Evolutionary conservation across 1,140 invertebrate species (phyloP), one percentile per base, ranked within the genome.

Genomic region (Hydropsyche tenuis): DNA sequence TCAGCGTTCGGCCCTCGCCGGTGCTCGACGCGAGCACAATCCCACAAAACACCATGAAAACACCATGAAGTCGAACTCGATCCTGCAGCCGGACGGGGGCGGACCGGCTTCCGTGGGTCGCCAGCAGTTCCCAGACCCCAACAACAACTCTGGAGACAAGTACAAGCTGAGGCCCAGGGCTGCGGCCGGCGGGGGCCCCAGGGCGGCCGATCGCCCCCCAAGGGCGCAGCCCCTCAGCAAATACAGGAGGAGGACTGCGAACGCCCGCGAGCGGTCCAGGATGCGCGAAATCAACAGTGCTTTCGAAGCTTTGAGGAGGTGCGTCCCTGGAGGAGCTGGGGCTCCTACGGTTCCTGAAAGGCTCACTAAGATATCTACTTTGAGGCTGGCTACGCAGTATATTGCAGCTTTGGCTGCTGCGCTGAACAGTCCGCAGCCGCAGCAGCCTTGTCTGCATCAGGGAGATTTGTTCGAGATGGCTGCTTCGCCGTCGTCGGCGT

Each of bases 201-300:
- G 45, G 2, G 82, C 81, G 73, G 80, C 82, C 79, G 80, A 81
- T 74, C 80, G 81, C 72, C 77, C 82, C 48, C 80, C 82, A 64
- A 81, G 84, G 51, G 77, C 81, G 43, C 81, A 94, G 7, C 94
- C 94, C 0, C 85, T 96, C 71, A 94, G 93, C 85, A 96, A 96
- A 82, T 96, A 96, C 83, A 84, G 94, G 16, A 86, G 94, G 74
- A 93, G 93, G 85, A 95, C 94, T 1, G 94, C 94, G 0, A 96
- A 96, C 85, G 93, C 94, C 0, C 82, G 94, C 1, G 94, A 96
- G 82, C 81, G 94, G 25, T 90, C 88, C 66, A 85, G 94, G 51
- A 96, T 96, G 94, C 85, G 91, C 66, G 94, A 96, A 81, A 96
- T 96, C 75, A 96, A 96, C 83, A 86, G 88, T 46, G 94, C 94